A percentile compares a stretch with the other conserved stretches of the same genome.
Evolutionary conservation across 2,888 invertebrate species (phyloP).

Genomic region (Leucophora obtusa): DNA sequence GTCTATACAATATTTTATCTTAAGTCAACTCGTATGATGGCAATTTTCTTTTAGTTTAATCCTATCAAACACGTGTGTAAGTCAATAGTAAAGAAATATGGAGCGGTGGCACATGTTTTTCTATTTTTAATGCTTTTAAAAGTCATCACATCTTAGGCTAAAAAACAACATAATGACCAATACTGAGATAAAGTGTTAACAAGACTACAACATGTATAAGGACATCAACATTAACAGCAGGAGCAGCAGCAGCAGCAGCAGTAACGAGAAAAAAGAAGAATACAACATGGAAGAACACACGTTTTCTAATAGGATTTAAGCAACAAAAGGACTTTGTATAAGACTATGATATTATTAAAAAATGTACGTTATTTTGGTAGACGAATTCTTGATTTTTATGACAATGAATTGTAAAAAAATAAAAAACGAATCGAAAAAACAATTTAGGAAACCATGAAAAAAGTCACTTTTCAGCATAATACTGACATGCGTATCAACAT

Average conservation of each 20-base stretch:
- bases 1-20: constrained; percentile 17
- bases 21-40: neutral
- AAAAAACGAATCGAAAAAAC: neutral
- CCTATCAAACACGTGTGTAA: constrained; percentile 62
- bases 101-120: constrained; percentile 47
- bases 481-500: constrained; percentile 50
- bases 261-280: constrained; percentile 27
- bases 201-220: constrained; percentile 27
- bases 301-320: constrained; percentile 67
- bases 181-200: constrained; percentile 62
- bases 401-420: constrained; percentile 66
- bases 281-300: constrained; percentile 62
- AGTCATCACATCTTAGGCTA: neutral
- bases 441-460: constrained; percentile 22
- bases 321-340: constrained; percentile 50
- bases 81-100: constrained; percentile 41
- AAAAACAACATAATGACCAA: constrained; percentile 50
- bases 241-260: neutral
- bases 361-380: neutral
- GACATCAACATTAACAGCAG: neutral
- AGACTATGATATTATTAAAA: neutral
- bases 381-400: constrained; percentile 60
- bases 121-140: constrained; percentile 28
- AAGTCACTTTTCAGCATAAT: constrained; percentile 47
- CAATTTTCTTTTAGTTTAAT: constrained; percentile 36